These are phyloP conservation scores for Tuberolachnus salignus DNA, from an alignment of 2,888 invertebrate species.

Conservation along the genomic window DNA sequence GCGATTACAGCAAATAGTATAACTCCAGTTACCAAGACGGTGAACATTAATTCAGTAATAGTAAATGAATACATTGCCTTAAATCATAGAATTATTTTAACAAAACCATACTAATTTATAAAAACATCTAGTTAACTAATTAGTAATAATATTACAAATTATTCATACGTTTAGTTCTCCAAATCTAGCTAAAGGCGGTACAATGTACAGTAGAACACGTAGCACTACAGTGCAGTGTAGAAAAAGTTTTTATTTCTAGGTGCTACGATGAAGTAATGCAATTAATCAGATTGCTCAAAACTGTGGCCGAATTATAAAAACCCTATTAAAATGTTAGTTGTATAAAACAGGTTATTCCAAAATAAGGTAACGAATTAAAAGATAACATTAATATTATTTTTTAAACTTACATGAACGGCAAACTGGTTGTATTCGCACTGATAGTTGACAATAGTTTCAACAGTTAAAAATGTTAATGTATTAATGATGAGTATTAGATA, in stretches of 20 bases:
- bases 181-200: conserved; percentile 78
- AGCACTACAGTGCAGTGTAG: no score
- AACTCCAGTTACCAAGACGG: conserved; percentile 25
- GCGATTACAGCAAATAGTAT: conserved; percentile 33
- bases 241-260: conserved; percentile 76
- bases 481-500: no score
- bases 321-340: no score
- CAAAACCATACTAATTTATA: background rate
- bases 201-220: conserved; percentile 61
- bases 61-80: conserved; percentile 24
- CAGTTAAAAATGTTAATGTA: no score
- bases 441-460: no score
- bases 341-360: no score
- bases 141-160: conserved; percentile 68
- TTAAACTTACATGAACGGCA: no score
- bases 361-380: no score
- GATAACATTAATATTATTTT: no score
- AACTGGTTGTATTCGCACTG: no score
- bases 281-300: conserved; percentile 66
- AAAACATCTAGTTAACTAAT: conserved; percentile 61
- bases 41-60: conserved; percentile 29
- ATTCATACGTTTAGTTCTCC: conserved; percentile 69
- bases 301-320: conserved; percentile 68
- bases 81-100: background rate
- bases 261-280: conserved; percentile 67